phyloP scores from a whole-genome alignment of 2,888 invertebrate genomes.

The Actias luna region DNA sequence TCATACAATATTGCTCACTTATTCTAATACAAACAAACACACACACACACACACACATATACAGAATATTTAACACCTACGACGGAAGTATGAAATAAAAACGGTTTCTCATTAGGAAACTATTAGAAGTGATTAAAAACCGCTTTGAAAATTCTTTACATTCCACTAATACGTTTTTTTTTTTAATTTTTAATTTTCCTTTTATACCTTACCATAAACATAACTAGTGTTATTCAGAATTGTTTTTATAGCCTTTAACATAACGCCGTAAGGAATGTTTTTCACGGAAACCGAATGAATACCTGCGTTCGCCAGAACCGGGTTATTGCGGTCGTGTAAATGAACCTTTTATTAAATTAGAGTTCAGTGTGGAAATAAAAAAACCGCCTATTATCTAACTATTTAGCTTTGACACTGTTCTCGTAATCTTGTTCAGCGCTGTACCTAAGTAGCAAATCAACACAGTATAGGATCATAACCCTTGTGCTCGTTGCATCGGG shows the following conservation, averaged over 20 bases:
- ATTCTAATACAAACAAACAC: too few species aligned
- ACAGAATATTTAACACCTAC: not conserved
- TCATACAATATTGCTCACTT: too few species aligned
- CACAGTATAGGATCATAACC: too few species aligned
- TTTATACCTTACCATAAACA: too few species aligned
- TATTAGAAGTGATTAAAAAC: constrained; percentile 9
- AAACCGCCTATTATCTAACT: not conserved
- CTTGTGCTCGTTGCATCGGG: too few species aligned
- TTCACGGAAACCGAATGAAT: constrained; percentile 18
- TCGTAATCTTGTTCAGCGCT: too few species aligned
- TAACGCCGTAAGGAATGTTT: constrained; percentile 13
- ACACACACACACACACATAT: not conserved
- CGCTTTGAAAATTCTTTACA: not conserved
- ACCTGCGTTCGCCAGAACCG: constrained; percentile 33
- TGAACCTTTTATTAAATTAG: constrained; percentile 36
- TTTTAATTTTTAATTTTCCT: constrained; percentile 6
- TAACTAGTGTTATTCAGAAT: not conserved
- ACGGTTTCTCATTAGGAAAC: not conserved
- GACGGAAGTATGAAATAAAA: constrained; percentile 7
- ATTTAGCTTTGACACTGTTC: too few species aligned
- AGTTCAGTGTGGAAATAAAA: constrained; percentile 26
- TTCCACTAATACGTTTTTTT: constrained; percentile 1
- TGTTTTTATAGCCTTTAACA: constrained; percentile 5
- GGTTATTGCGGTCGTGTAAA: constrained; percentile 41
- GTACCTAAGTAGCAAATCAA: too few species aligned